Base-by-base conservation (phyloP, 2,113 vertebrate genomes). In the Serinus canaria region DNA sequence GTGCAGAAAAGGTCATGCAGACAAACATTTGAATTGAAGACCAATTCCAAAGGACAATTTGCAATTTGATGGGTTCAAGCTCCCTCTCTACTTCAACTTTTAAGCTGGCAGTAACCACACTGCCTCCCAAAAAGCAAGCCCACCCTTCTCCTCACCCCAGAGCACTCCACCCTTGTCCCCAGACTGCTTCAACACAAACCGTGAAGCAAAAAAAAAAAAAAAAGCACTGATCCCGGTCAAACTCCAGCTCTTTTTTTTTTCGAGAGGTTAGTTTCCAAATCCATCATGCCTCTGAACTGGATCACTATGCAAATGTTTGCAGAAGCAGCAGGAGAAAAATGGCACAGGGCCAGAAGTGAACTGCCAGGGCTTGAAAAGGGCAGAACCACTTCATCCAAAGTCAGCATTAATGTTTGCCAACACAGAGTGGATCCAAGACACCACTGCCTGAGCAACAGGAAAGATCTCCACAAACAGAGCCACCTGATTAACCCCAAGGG, bases 281-380 rank as follows among this genome's bases (percentile, higher is more conserved):
- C 63, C 64, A 43, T 55, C 88, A 50, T 1, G 0, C 15, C 83
- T 53, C 83, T 87, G 63, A 83, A 44, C 73, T 31, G 75, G 75
- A 88, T 93, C 66, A 4, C 92, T 88, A 62, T 31, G 72, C 79
- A 94, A 92, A 93, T 66, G 76, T 90, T 90, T 90, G 95, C 76
- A 93, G n/a, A 86, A 86, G 72, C 90, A 94, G 85, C 64, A 77
- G 75, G 56, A 93, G 21, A 10, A 86, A 39, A 55, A 43, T 86
- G 94, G 94, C 95, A 95, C n/a, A 92, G 16, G 63, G 90, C 90
- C 96, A 96, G 67, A 53, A 90, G 59, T n/a, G 52, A 83, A 66
- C 43, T 83, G 67, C 20, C 67, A 83, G 75, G 55, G 75, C 59
- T 50, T 8, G 50, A 55, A 79, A 93, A 96, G 82, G 82, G 82